Evolutionary conservation across 35 echinoderm and acorn worm species (phyloP), one percentile per base, ranked within the genome.

Genomic region (Heliocidaris tuberculata): DNA sequence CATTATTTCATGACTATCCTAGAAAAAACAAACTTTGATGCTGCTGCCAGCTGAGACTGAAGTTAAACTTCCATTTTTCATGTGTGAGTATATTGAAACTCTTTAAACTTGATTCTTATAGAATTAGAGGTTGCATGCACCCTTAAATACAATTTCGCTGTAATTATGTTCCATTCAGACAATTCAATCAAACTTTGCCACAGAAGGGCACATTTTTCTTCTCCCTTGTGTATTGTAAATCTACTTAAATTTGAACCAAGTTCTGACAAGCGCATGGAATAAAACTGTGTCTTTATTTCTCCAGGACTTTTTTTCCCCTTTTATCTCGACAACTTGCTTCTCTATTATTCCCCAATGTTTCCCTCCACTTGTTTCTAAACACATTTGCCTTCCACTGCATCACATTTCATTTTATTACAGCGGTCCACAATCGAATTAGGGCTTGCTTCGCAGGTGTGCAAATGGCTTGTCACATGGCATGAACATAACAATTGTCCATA

Each of bases 401-500:
- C 65, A 78, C 65, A 78, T 78, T 78, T 78, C 65, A 78, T 78
- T 78, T 78, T 78, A 78, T 78, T 78, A 78, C 65, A 27, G 65
- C 65, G 4, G 65, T 6, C 65, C 65, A n/a, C 65, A 78, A 78
- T 78, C 65, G 27, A 78, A 78, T 78, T 78, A 78, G 5, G 24
- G 65, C 65, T 78, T 78, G 15, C 65, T 27, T 78, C 65, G 65
- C 65, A 78, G 65, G 65, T 78, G 65, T 78, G 65, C 65, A 78
- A 78, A 78, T 78, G 65, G 65, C 65, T 78, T 78, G 65, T 78
- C 65, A 78, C 65, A 78, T n/a, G 65, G 17, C 65, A 78, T 78
- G 65, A 78, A 78, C 65, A 78, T 78, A 78, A 78, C 65, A 78
- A 78, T 78, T 78, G 65, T 78, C 65, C 65, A 78, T 78, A 78